Evolutionary conservation across 2,888 invertebrate genomes (phyloP), one percentile per base, ranked within the genome.

Genomic region (Synergus laeviventris): DNA sequence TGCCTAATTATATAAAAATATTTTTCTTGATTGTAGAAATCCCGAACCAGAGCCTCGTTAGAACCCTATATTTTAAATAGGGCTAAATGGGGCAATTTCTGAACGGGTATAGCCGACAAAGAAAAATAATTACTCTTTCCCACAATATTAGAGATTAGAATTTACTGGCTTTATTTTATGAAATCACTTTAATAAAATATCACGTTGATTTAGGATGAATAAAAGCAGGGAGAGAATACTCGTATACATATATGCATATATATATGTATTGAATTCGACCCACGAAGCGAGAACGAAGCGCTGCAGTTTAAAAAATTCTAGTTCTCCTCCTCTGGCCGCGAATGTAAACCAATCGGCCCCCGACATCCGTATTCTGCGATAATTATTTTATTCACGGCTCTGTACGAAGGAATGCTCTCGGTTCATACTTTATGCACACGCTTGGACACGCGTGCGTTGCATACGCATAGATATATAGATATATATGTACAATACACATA

Each of bases 341-440:
- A 85, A 83, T 86, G 85, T 87, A 88, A 87, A 88, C 87, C 87
- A 88, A 88, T 88, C 86, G 86, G 81, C 83, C 82, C 86, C 83
- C 86, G 85, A 86, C 85, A 83, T 85, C 84, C 84, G 83, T 85
- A 88, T 85, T 85, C 84, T 85, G 80, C 86, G 86, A 85, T 89
- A 89, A 88, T 88, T 86, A 87, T 87, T 88, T 87, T 87, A 87
- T 88, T 87, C 87, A 85, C 88, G 84, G 84, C 79, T 82, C 84
- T 79, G 82, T 79, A 80, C 83, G 82, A 82, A 86, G 85, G 77
- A 87, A 85, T 83, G 84, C 82, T 70, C 64, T 70, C n/a, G 31
- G 77, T 74, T 74, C 74, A 79, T 77, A 80, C 77, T 77, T 76
- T 82, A 78, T 79, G 77, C 75, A 77, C 76, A 70, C 74, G 66